These are phyloP conservation scores for Amblyteles armatorius DNA, from an alignment of 2,888 invertebrate genomes.

Conservation along the genomic window DNA sequence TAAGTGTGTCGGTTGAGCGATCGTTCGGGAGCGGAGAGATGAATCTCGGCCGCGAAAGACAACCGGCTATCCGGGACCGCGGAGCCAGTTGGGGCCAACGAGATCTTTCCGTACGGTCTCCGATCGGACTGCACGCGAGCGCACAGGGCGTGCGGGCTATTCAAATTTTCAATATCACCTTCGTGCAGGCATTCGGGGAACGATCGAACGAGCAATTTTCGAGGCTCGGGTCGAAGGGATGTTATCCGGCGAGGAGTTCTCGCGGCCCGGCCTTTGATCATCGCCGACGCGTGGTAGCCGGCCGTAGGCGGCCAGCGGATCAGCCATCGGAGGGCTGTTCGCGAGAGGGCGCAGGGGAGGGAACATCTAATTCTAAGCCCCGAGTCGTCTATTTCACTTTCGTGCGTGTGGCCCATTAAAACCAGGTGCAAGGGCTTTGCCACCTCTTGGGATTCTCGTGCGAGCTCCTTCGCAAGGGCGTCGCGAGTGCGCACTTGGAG, in stretches of 20 bases:
- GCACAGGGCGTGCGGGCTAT: conserved; percentile 59
- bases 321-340: conserved; percentile 5
- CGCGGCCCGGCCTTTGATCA: conserved; percentile 65
- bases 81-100: background rate
- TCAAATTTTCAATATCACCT: conserved; percentile 73
- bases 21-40: background rate
- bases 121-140: conserved; percentile 58
- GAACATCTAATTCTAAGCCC: conserved; percentile 42
- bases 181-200: conserved; percentile 71
- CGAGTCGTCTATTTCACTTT: conserved; percentile 52
- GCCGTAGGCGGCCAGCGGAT: conserved; percentile 15
- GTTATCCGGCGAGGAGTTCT: conserved; percentile 25
- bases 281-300: conserved; percentile 58
- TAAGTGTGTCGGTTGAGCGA: conserved; percentile 1
- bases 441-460: conserved; percentile 26
- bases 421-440: conserved; percentile 66
- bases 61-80: background rate
- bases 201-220: conserved; percentile 70
- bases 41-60: background rate
- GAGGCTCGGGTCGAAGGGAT: conserved; percentile 60
- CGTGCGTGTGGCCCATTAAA: conserved; percentile 67
- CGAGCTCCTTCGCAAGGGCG: no score
- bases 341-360: conserved; percentile 13
- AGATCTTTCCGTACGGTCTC: conserved; percentile 23
- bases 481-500: no score